Conservation (phyloP, 35 echinoderm and acorn worm genomes). For the Heliocidaris tuberculata region DNA sequence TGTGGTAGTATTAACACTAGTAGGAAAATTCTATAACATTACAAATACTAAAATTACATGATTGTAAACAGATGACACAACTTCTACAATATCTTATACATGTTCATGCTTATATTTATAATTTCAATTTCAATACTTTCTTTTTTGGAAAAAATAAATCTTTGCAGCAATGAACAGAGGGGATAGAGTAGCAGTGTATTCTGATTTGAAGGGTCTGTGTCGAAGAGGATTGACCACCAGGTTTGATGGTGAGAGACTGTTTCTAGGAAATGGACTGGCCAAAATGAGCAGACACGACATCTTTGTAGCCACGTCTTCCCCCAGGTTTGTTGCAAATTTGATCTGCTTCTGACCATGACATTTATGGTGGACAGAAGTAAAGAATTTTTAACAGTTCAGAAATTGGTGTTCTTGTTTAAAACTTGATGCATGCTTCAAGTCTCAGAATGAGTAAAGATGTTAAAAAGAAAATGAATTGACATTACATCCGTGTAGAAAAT, state of each 20-base stretch:
- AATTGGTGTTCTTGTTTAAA: not conserved
- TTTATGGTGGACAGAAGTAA: too few species aligned
- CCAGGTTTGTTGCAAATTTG: constrained; percentile 50
- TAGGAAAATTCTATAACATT: too few species aligned
- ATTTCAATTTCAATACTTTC: not conserved
- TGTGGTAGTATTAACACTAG: too few species aligned
- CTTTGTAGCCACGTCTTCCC: constrained; percentile 61
- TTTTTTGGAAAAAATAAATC: not conserved
- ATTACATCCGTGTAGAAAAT: too few species aligned
- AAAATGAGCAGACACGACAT: constrained; percentile 67
- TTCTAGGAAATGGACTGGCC: constrained; percentile 84
- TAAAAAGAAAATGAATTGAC: too few species aligned
- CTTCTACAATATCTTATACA: too few species aligned
- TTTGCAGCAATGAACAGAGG: constrained; percentile 56
- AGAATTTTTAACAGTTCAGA: not conserved
- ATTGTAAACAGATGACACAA: too few species aligned
- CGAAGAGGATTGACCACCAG: constrained; percentile 60
- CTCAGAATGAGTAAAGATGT: not conserved
- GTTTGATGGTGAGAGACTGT: constrained; percentile 64
- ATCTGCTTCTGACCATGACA: too few species aligned
- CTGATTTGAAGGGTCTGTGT: constrained; percentile 79
- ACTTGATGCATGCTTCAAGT: not conserved
- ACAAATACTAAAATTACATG: too few species aligned
- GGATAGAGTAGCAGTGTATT: constrained; percentile 84
- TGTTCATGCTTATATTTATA: too few species aligned